Base-by-base conservation (phyloP, 2,113 vertebrate species). In the Pangasianodon hypophthalmus region DNA sequence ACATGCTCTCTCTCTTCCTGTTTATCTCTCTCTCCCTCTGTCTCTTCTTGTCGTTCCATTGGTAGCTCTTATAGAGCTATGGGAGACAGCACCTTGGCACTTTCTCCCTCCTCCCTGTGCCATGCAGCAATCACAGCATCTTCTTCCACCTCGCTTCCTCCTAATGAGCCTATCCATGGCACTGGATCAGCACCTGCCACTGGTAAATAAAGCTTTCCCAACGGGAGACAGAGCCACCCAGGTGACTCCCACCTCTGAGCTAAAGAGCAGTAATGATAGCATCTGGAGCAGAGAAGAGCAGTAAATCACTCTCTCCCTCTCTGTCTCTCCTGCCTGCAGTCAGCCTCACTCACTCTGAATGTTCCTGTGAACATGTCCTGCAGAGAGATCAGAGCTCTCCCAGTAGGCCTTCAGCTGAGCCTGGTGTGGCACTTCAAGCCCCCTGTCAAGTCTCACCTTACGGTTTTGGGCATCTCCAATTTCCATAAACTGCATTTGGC, bases 181-280 rank as follows among this genome's bases (percentile, higher is more conserved):
- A 86, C 46, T n/a, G 69, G 77, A 87, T 90, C 88, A 87, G 88
- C 88, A 85, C 86, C 88, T 92, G 92, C 87, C 92, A 91, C 85
- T 83, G 84, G 84, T 91, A 92, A 88, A 92, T 92, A 90, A 87
- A 69, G 84, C 79, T 83, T 87, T 92, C 86, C 88, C 48, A 75
- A 69, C 32, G 44, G n/a, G 54, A 90, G 71, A 83, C 82, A 81
- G 81, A 79, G 79, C 85, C 56, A 58, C 86, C 87, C 80, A 90
- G 88, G 86, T 92, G 90, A 48, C 82, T 82, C 87, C 85, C 85
- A 90, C 64, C 46, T 44, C 88, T 56, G 90, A 90, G 90, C 88
- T 92, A 91, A 92, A 91, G 88, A 91, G 88, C 85, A 46, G 79
- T 88, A 89, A 90, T 91, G 75, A 92, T 91, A 91, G 84, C 92